Conservation (phyloP, 2,113 vertebrate genomes). For the Hystrix brachyura region DNA sequence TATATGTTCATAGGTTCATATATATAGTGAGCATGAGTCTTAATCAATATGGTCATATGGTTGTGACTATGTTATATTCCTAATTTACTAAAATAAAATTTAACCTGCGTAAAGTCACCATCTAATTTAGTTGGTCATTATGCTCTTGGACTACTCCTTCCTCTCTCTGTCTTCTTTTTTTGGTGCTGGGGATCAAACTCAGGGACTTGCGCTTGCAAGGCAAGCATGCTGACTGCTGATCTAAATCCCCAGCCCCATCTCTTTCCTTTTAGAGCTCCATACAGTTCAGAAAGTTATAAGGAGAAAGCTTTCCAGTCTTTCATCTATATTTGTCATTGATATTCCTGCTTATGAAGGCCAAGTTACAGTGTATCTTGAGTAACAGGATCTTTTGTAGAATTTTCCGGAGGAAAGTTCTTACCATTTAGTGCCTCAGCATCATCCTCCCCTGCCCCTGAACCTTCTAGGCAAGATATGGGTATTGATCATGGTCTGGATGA, state of each 20-base stretch:
- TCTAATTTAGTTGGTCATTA: neutral
- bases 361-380: conserved; percentile 33
- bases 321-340: neutral
- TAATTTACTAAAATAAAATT: conserved; percentile 26
- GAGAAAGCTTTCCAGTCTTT: conserved; percentile 4
- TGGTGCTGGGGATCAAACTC: no score
- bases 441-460: neutral
- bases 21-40: neutral
- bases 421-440: neutral
- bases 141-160: neutral
- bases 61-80: neutral
- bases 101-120: neutral
- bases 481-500: neutral
- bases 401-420: conserved; percentile 44
- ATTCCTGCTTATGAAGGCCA: neutral
- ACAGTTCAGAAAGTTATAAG: neutral
- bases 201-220: no score
- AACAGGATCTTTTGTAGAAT: conserved; percentile 37
- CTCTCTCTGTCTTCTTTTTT: neutral
- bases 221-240: no score
- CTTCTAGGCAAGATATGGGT: neutral
- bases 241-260: no score
- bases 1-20: neutral
- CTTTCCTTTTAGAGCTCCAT: conserved; percentile 1
- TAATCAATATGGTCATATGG: neutral